phyloP scores from a whole-genome alignment of 92 coral and sea anemone species.

The Ricordea florida region DNA sequence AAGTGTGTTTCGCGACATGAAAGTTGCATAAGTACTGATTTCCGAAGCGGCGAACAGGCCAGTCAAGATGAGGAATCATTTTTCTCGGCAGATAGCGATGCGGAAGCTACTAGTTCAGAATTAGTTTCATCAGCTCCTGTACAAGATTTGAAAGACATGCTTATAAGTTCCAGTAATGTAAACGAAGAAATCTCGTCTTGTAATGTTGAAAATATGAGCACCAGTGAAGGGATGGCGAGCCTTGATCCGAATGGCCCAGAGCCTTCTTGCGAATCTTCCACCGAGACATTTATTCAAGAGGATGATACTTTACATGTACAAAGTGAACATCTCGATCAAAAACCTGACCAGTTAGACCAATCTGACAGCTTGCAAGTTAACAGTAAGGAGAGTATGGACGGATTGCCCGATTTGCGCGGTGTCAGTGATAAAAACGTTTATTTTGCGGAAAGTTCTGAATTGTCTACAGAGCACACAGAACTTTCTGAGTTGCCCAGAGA shows the following conservation, averaged over 20 bases:
- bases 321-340: no score
- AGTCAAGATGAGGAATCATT: conserved; percentile 34
- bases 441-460: no score
- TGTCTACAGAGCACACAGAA: no score
- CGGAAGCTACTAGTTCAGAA: conserved; percentile 13
- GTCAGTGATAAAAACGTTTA: no score
- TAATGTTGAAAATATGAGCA: not conserved
- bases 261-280: not conserved
- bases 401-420: no score
- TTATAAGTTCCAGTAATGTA: not conserved
- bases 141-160: not conserved
- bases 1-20: not conserved
- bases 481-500: no score
- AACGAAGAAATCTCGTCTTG: not conserved
- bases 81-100: conserved; percentile 34
- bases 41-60: not conserved
- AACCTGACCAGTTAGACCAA: no score
- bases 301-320: no score
- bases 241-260: not conserved
- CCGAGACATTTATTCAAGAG: no score
- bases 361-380: no score
- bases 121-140: not conserved
- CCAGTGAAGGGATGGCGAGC: not conserved
- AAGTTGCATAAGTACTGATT: conserved; percentile 2
- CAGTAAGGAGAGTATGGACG: no score